These are phyloP conservation scores for Sorex araneus DNA, from an alignment of 2,113 vertebrate genomes.

Conservation along the genomic window DNA sequence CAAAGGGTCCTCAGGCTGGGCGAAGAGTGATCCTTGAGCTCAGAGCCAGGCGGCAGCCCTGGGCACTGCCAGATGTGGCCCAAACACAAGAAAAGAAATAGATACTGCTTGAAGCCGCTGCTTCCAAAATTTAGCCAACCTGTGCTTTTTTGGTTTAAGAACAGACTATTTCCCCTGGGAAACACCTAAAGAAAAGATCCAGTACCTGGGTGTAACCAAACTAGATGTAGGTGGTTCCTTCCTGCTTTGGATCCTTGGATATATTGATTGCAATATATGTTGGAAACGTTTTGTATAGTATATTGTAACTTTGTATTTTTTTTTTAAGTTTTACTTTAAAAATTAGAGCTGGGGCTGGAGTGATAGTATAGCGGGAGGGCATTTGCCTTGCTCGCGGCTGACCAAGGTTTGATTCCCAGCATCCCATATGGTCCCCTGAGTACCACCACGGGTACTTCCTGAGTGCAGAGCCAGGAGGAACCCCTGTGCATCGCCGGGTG, in stretches of 20 bases:
- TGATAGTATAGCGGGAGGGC: too few relatives aligned
- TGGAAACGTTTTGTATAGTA: too few relatives aligned
- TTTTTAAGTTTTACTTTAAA: constrained; percentile 43
- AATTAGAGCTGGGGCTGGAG: background rate
- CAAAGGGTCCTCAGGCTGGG: background rate
- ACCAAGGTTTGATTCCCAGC: too few relatives aligned
- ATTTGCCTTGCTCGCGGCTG: too few relatives aligned
- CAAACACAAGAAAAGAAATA: background rate
- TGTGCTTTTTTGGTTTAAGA: constrained; percentile 42
- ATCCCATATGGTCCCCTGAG: too few relatives aligned
- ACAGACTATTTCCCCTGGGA: constrained; percentile 2
- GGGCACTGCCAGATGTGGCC: too few relatives aligned
- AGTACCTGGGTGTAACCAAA: background rate
- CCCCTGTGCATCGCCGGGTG: too few relatives aligned
- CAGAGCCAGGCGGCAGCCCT: too few relatives aligned
- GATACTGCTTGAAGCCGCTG: background rate
- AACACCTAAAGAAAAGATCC: constrained; percentile 24
- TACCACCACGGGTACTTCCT: too few relatives aligned
- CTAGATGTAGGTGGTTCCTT: background rate
- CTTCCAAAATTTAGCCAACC: constrained; percentile 23
- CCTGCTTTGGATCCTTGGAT: constrained; percentile 10
- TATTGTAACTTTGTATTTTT: background rate
- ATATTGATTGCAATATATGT: constrained; percentile 2
- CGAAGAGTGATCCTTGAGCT: too few relatives aligned
- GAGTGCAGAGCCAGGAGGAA: too few relatives aligned